Evolutionary conservation across 2,113 vertebrate genomes (phyloP).

Genomic region (Neolamprologus kungweensis): DNA sequence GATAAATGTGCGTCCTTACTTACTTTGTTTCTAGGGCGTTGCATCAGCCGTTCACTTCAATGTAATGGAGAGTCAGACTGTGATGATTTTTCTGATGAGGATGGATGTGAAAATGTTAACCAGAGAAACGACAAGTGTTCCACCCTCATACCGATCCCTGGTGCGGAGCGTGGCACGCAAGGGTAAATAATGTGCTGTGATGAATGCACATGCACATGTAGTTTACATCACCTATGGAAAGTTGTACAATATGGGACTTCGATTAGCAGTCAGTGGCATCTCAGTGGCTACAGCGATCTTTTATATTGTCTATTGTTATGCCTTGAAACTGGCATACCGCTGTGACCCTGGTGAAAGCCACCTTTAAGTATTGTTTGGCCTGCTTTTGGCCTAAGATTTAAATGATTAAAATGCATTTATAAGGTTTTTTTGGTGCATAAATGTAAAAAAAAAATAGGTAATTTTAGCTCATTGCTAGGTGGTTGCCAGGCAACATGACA

Average conservation of each 20-base stretch:
- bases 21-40: slow-evolving; percentile 73
- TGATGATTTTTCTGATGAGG: slow-evolving; percentile 78
- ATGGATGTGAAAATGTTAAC: slow-evolving; percentile 58
- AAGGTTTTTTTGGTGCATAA: neutral
- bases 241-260: neutral
- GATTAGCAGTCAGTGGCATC: neutral
- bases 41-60: slow-evolving; percentile 76
- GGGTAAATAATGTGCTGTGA: slow-evolving; percentile 68
- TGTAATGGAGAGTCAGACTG: slow-evolving; percentile 88
- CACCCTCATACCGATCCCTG: slow-evolving; percentile 74
- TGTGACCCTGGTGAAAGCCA: fast-evolving
- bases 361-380: neutral
- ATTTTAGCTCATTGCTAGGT: neutral
- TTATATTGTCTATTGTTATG: neutral
- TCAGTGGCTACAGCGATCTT: neutral
- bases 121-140: slow-evolving; percentile 66
- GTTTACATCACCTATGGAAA: neutral
- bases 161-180: slow-evolving; percentile 66
- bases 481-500: neutral
- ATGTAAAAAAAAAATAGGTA: neutral
- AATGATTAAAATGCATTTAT: fast-evolving
- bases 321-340: neutral
- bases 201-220: neutral
- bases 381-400: neutral
- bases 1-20: neutral